Percentiles rank a stretch among this genome's conserved stretches.
Evolutionary conservation across 53 echinoderm and acorn worm species (phyloP).

Genomic region (Crossaster papposus): DNA sequence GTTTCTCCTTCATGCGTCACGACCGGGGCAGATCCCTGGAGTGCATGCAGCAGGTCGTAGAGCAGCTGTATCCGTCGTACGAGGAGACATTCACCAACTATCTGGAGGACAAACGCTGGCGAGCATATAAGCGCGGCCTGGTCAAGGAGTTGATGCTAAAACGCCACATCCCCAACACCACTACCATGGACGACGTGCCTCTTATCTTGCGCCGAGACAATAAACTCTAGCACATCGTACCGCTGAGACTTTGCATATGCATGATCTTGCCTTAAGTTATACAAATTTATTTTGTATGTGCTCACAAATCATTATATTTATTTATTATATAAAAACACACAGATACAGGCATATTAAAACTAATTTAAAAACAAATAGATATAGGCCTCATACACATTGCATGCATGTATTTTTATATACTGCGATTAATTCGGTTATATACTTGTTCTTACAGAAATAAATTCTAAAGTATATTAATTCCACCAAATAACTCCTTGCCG

Average conservation of each 20-base stretch:
- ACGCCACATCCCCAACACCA: conserved; percentile 76
- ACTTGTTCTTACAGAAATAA: no score
- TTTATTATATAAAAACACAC: no score
- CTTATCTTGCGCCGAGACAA: conserved; percentile 42
- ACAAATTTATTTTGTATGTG: background rate
- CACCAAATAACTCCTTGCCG: no score
- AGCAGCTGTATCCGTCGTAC: conserved; percentile 70
- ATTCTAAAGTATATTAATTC: no score
- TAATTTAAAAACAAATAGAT: no score
- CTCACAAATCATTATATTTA: no score
- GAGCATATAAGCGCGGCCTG: conserved; percentile 74
- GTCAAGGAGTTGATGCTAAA: conserved; percentile 75
- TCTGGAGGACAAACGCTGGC: conserved; percentile 78
- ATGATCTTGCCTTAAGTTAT: background rate
- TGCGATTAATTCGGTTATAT: no score
- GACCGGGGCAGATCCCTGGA: conserved; percentile 81
- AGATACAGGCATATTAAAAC: no score
- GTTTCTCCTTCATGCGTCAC: conserved; percentile 87
- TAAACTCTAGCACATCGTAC: background rate
- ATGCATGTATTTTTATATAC: no score
- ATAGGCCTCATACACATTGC: no score
- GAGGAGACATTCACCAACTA: conserved; percentile 77
- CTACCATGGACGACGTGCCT: conserved; percentile 77
- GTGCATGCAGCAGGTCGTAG: conserved; percentile 66
- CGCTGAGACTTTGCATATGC: background rate